Conservation (phyloP, 2,888 invertebrate species). For the Chelonus formosanus region DNA sequence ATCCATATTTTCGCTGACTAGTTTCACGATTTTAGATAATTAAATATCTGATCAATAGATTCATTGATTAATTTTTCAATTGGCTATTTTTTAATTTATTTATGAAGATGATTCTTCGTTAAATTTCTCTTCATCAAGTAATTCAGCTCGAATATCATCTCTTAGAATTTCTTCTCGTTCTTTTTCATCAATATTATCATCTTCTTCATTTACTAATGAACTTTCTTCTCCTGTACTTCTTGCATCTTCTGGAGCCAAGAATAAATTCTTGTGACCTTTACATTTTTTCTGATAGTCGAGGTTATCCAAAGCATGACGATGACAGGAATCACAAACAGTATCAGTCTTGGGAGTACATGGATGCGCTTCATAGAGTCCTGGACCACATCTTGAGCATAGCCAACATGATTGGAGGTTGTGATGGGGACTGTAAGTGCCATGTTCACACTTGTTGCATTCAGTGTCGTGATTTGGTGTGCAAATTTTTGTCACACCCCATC, state of each 20-base stretch:
- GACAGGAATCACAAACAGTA: slow-evolving; percentile 65
- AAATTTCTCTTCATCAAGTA: slow-evolving; percentile 4
- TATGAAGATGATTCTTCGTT: too few species aligned
- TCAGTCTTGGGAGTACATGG: slow-evolving; percentile 59
- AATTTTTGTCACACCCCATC: slow-evolving; percentile 60
- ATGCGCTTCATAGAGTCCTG: slow-evolving; percentile 64
- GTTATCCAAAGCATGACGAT: slow-evolving; percentile 54
- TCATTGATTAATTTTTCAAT: too few species aligned
- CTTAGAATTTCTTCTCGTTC: slow-evolving; percentile 52
- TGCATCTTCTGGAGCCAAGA: slow-evolving; percentile 61
- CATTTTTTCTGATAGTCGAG: slow-evolving; percentile 55
- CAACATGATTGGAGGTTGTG: slow-evolving; percentile 63
- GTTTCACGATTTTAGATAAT: too few species aligned
- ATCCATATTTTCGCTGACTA: too few species aligned
- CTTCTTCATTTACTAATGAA: slow-evolving; percentile 54
- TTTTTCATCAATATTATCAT: slow-evolving; percentile 39
- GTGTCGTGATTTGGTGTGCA: slow-evolving; percentile 60
- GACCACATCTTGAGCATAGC: slow-evolving; percentile 65
- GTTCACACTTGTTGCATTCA: slow-evolving; percentile 58
- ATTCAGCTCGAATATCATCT: slow-evolving; percentile 53
- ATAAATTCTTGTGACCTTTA: slow-evolving; percentile 48
- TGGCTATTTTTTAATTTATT: too few species aligned
- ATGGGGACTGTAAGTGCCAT: slow-evolving; percentile 63
- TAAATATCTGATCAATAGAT: too few species aligned
- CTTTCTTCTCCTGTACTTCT: slow-evolving; percentile 58